A percentile compares a stretch with the other conserved stretches of the same genome.
Evolutionary conservation across 2,888 invertebrate genomes (phyloP).

Genomic region (Zonitis immaculata): DNA sequence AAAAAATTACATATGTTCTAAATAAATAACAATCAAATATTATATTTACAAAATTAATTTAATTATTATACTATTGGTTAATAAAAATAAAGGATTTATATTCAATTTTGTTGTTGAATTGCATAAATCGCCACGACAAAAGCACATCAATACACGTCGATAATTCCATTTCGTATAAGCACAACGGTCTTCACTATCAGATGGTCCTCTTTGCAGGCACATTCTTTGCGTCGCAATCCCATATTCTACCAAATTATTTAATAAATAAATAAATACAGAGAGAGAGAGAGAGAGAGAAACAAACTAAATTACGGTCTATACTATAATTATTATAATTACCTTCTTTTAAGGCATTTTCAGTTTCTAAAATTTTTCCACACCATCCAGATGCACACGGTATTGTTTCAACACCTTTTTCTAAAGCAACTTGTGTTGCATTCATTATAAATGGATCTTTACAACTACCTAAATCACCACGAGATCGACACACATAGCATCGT

Average conservation of each 20-base stretch:
- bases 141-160: slow-evolving; percentile 83
- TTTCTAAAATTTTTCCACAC: slow-evolving; percentile 88
- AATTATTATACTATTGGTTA: slow-evolving; percentile 7
- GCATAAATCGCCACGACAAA: slow-evolving; percentile 86
- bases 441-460: slow-evolving; percentile 82
- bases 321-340: too few relatives aligned
- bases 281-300: too few relatives aligned
- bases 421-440: slow-evolving; percentile 71
- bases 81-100: slow-evolving; percentile 18
- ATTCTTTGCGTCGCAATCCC: slow-evolving; percentile 82
- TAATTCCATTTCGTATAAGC: slow-evolving; percentile 80
- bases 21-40: too few relatives aligned
- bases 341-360: slow-evolving; percentile 68
- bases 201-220: slow-evolving; percentile 82
- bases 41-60: slow-evolving; percentile 10
- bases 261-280: background rate
- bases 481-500: slow-evolving; percentile 79
- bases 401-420: slow-evolving; percentile 67
- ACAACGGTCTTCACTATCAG: slow-evolving; percentile 84
- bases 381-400: slow-evolving; percentile 85
- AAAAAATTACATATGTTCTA: slow-evolving; percentile 1
- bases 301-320: too few relatives aligned
- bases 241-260: slow-evolving; percentile 60
- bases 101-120: slow-evolving; percentile 50
- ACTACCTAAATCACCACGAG: slow-evolving; percentile 80